These are phyloP conservation scores for Crocallis elinguaria DNA, from an alignment of 2,888 invertebrate species.

Conservation along the genomic window DNA sequence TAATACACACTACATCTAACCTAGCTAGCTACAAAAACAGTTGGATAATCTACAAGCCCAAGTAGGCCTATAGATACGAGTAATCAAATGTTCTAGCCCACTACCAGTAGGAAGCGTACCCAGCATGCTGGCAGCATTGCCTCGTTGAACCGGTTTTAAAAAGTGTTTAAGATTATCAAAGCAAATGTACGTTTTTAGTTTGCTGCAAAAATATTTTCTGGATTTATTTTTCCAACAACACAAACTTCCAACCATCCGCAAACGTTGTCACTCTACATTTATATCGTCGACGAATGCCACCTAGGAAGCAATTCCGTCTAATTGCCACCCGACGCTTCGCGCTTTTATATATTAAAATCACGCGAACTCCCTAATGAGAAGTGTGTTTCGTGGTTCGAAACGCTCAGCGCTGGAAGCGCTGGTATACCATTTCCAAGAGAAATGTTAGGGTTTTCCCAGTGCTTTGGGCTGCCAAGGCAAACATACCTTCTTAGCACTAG, in stretches of 20 bases:
- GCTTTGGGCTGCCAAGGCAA: not conserved
- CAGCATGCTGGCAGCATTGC: too few relatives aligned
- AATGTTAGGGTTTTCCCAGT: constrained; percentile 8
- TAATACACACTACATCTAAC: too few relatives aligned
- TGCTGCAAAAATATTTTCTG: too few relatives aligned
- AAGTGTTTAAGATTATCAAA: too few relatives aligned
- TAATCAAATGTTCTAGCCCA: too few relatives aligned
- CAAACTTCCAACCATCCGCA: not conserved
- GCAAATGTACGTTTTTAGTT: too few relatives aligned
- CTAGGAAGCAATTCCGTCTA: constrained; percentile 47
- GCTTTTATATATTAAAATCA: constrained; percentile 49
- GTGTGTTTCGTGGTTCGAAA: constrained; percentile 24
- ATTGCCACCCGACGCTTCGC: constrained; percentile 41
- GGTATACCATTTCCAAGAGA: constrained; percentile 3
- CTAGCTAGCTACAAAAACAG: too few relatives aligned
- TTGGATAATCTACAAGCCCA: too few relatives aligned
- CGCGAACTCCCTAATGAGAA: constrained; percentile 41
- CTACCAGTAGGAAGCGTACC: too few relatives aligned
- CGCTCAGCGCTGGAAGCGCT: constrained; percentile 4
- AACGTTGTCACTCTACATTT: constrained; percentile 1
- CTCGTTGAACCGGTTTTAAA: too few relatives aligned
- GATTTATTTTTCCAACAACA: not conserved
- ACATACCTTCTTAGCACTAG: too few relatives aligned
- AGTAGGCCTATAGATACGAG: too few relatives aligned
- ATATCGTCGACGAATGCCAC: constrained; percentile 15